A percentile compares a stretch with the other conserved stretches of the same genome.
Conservation (phyloP, 1,140 invertebrate species). For the Cecropterus lyciades region DNA sequence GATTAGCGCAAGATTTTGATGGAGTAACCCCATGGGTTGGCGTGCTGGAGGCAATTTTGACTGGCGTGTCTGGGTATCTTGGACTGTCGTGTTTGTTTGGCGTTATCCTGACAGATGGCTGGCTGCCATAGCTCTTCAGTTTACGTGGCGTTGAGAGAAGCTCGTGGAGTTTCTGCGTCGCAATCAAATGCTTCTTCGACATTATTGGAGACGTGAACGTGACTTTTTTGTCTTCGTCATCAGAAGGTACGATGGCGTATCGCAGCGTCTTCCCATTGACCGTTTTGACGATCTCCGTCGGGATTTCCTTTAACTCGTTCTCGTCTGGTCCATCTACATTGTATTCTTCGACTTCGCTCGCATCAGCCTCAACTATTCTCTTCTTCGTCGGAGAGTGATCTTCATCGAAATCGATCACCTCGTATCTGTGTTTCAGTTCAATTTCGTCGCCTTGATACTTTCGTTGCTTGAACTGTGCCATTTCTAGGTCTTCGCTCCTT, state of each 20-base stretch:
- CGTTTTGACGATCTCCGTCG: constrained; percentile 85
- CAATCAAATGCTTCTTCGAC: constrained; percentile 85
- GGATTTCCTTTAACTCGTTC: constrained; percentile 84
- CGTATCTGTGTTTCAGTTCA: constrained; percentile 76
- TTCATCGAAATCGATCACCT: constrained; percentile 85
- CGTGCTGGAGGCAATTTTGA: constrained; percentile 74
- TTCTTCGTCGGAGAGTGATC: constrained; percentile 85
- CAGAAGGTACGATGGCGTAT: constrained; percentile 86
- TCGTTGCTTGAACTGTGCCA: constrained; percentile 68
- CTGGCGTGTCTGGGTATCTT: constrained; percentile 69
- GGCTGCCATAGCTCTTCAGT: constrained; percentile 82
- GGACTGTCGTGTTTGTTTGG: constrained; percentile 67
- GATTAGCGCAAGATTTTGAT: constrained; percentile 77
- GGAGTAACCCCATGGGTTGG: constrained; percentile 74
- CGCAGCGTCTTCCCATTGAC: constrained; percentile 85
- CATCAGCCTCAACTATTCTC: constrained; percentile 84
- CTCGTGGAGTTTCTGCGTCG: constrained; percentile 90
- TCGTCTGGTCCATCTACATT: constrained; percentile 85
- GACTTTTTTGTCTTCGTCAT: constrained; percentile 79
- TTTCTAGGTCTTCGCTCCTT: constrained; percentile 75
- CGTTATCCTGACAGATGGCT: constrained; percentile 75
- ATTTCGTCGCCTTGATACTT: constrained; percentile 64
- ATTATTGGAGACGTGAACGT: constrained; percentile 74
- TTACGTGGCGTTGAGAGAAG: constrained; percentile 89
- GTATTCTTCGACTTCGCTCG: constrained; percentile 80